Conservation (phyloP, 2,113 vertebrate species). For the Coptodon bakossiorum region DNA sequence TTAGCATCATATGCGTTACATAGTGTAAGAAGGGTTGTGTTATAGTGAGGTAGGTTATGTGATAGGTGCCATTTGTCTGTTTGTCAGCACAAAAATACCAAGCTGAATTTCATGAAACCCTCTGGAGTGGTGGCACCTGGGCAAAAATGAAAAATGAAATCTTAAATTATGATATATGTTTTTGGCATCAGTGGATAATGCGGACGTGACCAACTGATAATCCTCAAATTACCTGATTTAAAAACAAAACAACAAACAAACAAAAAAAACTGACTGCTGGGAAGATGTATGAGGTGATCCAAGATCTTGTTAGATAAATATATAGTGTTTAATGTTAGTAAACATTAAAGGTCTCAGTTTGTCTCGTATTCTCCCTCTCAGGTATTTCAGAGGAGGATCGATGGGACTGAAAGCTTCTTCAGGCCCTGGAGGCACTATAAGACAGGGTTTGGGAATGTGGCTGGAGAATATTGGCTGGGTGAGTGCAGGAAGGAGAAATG, state of each 20-base stretch:
- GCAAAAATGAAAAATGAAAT: neutral
- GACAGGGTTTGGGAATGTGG: constrained; percentile 44
- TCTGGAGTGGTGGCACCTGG: neutral
- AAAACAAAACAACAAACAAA: neutral
- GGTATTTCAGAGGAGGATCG: constrained; percentile 61
- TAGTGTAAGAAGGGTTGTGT: neutral
- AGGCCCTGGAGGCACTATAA: constrained; percentile 39
- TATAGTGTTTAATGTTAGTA: neutral
- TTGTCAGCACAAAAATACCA: neutral
- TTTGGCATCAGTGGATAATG: neutral
- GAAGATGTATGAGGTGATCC: neutral
- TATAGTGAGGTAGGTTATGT: neutral
- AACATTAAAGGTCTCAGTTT: neutral
- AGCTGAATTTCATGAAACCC: neutral
- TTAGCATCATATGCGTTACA: neutral
- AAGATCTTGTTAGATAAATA: neutral
- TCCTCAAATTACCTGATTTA: neutral
- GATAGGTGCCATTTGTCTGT: neutral
- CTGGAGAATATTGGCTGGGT: constrained; percentile 60
- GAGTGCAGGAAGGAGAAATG: neutral
- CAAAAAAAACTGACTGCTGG: neutral
- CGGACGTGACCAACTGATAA: neutral
- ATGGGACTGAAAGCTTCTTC: constrained; percentile 49
- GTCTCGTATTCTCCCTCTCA: constrained; percentile 3
- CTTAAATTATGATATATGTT: neutral